Base-by-base conservation (phyloP, 2,888 invertebrate genomes). In the Xylophagus ater region DNA sequence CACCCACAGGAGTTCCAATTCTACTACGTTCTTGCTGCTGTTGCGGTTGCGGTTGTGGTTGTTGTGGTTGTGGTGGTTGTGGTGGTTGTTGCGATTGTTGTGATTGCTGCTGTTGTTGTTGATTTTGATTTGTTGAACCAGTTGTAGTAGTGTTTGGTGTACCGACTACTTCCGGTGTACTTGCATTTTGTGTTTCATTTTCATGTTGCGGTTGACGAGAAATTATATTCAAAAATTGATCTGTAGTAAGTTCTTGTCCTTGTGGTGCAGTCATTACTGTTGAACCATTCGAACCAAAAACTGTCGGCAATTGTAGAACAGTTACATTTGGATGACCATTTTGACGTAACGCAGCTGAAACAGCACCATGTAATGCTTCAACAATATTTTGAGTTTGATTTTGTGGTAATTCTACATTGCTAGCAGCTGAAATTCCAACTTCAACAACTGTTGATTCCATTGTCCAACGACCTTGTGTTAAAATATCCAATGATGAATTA, bases 391-490 rank as follows among this genome's bases (percentile, higher is more conserved):
- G 53, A 9, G 52, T 49, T 29, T 63, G 60, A 49, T 60, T 60
- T 41, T 59, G 60, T 24, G 62, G 61, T 45, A 62, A 50, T 24
- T 63, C 62, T 1, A 45, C 42, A 21, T 48, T 46, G 13, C 41
- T 42, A n/a, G 55, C 51, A 3, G 62, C 57, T 3, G 65, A 59
- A 25, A 65, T 63, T 13, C 65, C 65, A 14, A 65, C 63, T 51
- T 65, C 65, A 3, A 65, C 61, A 1, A 65, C 65, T 2, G 65
- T 65, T 3, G 65, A 65, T 40, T 65, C 65, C 65, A 65, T 65
- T 14, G 65, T 65, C 58, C 64, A 65, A 33, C 62, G 61, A 1
- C 63, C 63, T n/a, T 64, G 65, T 23, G 63, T 58, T 45, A 65
- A 49, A 29, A 65, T 63, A 44, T 65, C 65, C 49, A 65, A 49